Evolutionary conservation across 2,888 invertebrate genomes (phyloP).

Genomic region (Lymantria dispar): DNA sequence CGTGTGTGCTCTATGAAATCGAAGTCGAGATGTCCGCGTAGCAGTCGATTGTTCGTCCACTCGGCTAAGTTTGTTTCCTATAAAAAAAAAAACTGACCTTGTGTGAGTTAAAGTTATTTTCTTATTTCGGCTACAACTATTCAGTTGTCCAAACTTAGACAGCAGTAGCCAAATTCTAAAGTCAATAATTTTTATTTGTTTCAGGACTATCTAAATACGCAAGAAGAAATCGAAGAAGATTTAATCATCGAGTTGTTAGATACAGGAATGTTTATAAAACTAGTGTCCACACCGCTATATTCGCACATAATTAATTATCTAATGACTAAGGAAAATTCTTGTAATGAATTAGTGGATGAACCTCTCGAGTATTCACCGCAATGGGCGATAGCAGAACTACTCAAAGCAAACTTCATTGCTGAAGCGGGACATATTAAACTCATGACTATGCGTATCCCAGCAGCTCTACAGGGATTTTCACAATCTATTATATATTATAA

Average conservation of each 20-base stretch:
- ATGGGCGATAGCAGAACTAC: conserved; percentile 58
- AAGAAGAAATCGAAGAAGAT: conserved; percentile 58
- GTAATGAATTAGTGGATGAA: background rate
- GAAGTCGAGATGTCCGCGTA: too few relatives aligned
- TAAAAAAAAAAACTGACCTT: too few relatives aligned
- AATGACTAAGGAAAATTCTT: conserved; percentile 34
- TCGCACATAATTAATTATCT: conserved; percentile 53
- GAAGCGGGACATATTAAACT: conserved; percentile 70
- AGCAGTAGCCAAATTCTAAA: too few relatives aligned
- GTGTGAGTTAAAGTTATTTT: too few relatives aligned
- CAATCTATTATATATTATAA: conserved; percentile 57
- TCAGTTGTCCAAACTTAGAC: too few relatives aligned
- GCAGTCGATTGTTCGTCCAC: too few relatives aligned
- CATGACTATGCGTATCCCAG: conserved; percentile 51
- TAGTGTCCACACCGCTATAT: conserved; percentile 63
- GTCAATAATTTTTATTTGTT: background rate
- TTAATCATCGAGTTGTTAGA: conserved; percentile 64
- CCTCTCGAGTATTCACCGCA: conserved; percentile 40
- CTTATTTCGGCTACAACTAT: too few relatives aligned
- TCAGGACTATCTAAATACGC: conserved; percentile 50
- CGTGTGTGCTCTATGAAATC: too few relatives aligned
- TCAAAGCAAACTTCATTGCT: conserved; percentile 51
- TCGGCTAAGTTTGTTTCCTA: too few relatives aligned
- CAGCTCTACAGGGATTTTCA: conserved; percentile 60
- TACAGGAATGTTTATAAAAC: conserved; percentile 55